Evolutionary conservation across 1,140 invertebrate species (phyloP), one percentile per base, ranked within the genome.

Genomic region (Dryas iulia): DNA sequence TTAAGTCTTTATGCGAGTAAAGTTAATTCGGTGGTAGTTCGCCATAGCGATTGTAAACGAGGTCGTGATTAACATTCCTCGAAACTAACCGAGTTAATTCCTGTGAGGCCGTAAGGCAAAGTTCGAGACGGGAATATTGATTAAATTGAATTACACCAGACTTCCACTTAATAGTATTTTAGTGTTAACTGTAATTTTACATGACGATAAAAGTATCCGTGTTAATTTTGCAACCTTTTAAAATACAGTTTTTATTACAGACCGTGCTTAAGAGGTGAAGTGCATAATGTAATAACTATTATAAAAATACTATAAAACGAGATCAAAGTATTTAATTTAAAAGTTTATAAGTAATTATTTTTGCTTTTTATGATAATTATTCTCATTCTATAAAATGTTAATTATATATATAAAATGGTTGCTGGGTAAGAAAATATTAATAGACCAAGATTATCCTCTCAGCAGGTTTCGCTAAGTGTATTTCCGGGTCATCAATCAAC

Each of bases 31-130:
- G 66, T 76, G 69, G 66, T 73, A 65, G 71, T 70, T 64, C 60
- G 56, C 61, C 59, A 69, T 73, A 73, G 64, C 68, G 69, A 72
- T 77, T 76, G 73, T 77, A 73, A 83, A 81, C 77, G 74, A 74
- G 77, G 80, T 76, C 76, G 72, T 79, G 78, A 82, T 77, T 79
- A 82, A 79, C 76, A 80, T 82, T 81, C 77, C 74, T 73, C 69
- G 69, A 74, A 72, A 74, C 72, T 72, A 71, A 69, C 73, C 31
- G 64, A 74, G 69, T 74, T 74, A 74, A 75, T 75, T 80, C 72
- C 72, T 69, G 60, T 71, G 72, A 69, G 72, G 61, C 70, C 59
- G 64, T 70, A 70, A 71, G 71, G 54, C 58, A 47, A 60, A 67
- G 57, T 68, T 71, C 73, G 74, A 69, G 74, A 60, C 71, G 64